Evolutionary conservation across 2,888 invertebrate genomes (phyloP).

Genomic region (Napeogenes inachia): DNA sequence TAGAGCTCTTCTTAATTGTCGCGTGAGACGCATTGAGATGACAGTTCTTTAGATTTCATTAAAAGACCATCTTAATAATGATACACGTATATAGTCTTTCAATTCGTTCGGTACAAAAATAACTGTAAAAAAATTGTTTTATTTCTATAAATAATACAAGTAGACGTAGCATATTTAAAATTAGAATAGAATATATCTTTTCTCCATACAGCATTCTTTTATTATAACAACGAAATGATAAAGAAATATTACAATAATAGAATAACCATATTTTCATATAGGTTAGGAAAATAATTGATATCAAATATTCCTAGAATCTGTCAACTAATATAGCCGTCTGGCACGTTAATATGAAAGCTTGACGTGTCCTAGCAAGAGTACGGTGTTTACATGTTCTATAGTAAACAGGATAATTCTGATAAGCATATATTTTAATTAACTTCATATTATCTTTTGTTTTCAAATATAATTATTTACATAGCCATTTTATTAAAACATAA

Average conservation of each 20-base stretch:
- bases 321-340: conserved; percentile 9
- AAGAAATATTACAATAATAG: neutral
- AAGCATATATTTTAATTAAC: too few species aligned
- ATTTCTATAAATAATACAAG: too few species aligned
- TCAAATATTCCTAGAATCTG: conserved; percentile 15
- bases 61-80: neutral
- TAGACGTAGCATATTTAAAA: too few species aligned
- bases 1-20: conserved; percentile 18
- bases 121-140: neutral
- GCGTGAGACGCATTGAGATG: conserved; percentile 17
- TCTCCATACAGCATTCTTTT: neutral
- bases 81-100: neutral
- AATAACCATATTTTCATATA: conserved; percentile 1
- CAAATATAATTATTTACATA: too few species aligned
- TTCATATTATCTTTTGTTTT: too few species aligned
- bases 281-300: conserved; percentile 1
- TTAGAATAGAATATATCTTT: neutral
- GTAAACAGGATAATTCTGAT: neutral
- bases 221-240: conserved; percentile 1
- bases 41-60: neutral
- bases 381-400: neutral
- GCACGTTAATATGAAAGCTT: conserved; percentile 15
- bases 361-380: conserved; percentile 14
- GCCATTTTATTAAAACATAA: too few species aligned
- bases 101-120: neutral